A percentile compares a stretch with the other conserved stretches of the same genome.
phyloP scores from a whole-genome alignment of 2,888 invertebrate species.

The Smittia aterrima region DNA sequence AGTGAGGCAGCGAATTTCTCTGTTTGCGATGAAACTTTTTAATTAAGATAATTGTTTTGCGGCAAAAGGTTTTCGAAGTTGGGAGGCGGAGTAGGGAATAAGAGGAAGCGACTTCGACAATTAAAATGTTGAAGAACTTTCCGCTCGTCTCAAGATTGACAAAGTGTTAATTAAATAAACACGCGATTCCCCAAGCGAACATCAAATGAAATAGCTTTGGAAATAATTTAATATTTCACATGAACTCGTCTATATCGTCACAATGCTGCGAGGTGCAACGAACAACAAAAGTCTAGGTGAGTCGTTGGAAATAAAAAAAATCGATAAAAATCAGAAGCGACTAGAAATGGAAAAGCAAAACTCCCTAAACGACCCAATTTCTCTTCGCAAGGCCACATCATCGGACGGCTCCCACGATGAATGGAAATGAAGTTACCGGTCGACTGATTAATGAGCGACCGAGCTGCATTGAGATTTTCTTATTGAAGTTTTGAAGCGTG shows the following conservation, averaged over 20 bases:
- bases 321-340: neutral
- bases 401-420: neutral
- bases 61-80: neutral
- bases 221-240: neutral
- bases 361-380: neutral
- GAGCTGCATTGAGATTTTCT: neutral
- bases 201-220: neutral
- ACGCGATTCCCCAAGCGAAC: neutral
- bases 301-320: neutral
- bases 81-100: neutral
- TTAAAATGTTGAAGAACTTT: neutral
- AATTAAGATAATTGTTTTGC: constrained; percentile 9
- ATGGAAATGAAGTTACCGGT: constrained; percentile 36
- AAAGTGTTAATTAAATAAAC: constrained; percentile 1
- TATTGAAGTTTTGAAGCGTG: neutral
- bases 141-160: neutral
- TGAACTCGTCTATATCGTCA: too few relatives aligned
- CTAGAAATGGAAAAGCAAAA: neutral
- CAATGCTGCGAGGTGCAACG: neutral
- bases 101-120: neutral
- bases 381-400: neutral
- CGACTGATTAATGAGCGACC: constrained; percentile 14
- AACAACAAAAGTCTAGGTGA: neutral
- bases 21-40: constrained; percentile 6
- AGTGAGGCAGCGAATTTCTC: neutral